These are phyloP conservation scores for Dromiciops gliroides DNA, from an alignment of 2,113 vertebrate species.

Conservation along the genomic window DNA sequence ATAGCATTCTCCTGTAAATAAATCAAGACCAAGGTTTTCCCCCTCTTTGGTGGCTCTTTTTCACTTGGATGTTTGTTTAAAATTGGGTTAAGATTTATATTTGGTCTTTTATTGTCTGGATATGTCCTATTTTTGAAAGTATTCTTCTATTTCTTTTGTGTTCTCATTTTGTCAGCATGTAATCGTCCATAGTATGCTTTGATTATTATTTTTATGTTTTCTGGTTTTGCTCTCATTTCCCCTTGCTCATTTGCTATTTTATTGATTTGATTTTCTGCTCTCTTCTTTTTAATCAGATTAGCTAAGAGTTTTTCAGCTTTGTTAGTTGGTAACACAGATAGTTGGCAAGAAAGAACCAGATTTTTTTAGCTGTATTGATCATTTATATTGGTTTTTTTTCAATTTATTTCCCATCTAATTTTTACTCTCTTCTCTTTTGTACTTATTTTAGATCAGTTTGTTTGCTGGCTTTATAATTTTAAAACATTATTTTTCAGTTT, in stretches of 20 bases:
- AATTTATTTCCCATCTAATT: not conserved
- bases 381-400: not conserved
- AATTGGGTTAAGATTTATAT: not conserved
- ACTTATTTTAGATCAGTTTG: not conserved
- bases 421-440: not conserved
- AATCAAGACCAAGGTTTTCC: not conserved
- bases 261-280: not conserved
- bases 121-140: not conserved
- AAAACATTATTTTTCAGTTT: not conserved
- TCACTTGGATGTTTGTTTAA: not conserved
- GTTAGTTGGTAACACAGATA: not conserved
- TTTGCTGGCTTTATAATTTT: not conserved
- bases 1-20: not conserved
- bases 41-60: not conserved
- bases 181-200: not conserved
- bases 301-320: not conserved
- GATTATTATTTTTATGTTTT: not conserved
- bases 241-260: not conserved
- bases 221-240: not conserved
- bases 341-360: not conserved
- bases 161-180: not conserved
- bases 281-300: not conserved
- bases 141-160: not conserved
- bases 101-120: not conserved
- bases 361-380: not conserved